Evolutionary conservation across 2,888 invertebrate genomes (phyloP).

Genomic region (Platycheirus albimanus): DNA sequence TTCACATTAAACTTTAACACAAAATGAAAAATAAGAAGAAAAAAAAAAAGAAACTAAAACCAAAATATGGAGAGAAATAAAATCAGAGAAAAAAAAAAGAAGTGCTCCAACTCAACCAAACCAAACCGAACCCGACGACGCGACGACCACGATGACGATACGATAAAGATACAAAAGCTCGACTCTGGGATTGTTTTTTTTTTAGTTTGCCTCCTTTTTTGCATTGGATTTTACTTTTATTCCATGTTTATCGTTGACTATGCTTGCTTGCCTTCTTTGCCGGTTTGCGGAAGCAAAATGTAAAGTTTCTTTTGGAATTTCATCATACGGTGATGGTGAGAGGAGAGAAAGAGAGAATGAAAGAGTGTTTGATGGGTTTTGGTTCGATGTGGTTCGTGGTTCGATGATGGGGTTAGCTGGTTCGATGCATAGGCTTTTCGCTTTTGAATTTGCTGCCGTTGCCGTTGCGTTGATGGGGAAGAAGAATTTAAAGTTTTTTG

Average conservation of each 20-base stretch:
- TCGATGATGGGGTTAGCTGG: constrained; percentile 27
- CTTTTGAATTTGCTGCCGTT: neutral
- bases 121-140: constrained; percentile 64
- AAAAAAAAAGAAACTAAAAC: constrained; percentile 75
- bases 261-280: constrained; percentile 49
- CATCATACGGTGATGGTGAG: too few relatives aligned
- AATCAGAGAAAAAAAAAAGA: constrained; percentile 72
- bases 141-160: constrained; percentile 66
- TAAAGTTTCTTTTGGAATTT: constrained; percentile 65
- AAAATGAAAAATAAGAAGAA: constrained; percentile 43
- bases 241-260: constrained; percentile 31
- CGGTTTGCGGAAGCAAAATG: constrained; percentile 70
- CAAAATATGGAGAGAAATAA: constrained; percentile 75
- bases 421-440: constrained; percentile 7
- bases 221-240: constrained; percentile 23
- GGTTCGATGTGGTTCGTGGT: constrained; percentile 27
- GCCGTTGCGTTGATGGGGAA: neutral
- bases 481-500: neutral
- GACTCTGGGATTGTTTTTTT: constrained; percentile 60
- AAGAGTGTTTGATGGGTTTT: constrained; percentile 40
- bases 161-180: constrained; percentile 72
- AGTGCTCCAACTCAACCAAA: constrained; percentile 65
- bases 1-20: constrained; percentile 68
- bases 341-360: constrained; percentile 44
- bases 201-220: constrained; percentile 36